Evolutionary conservation across 2,797 vertebrate genomes (phyloP).

Genomic region (Acestrorhynchus altus): DNA sequence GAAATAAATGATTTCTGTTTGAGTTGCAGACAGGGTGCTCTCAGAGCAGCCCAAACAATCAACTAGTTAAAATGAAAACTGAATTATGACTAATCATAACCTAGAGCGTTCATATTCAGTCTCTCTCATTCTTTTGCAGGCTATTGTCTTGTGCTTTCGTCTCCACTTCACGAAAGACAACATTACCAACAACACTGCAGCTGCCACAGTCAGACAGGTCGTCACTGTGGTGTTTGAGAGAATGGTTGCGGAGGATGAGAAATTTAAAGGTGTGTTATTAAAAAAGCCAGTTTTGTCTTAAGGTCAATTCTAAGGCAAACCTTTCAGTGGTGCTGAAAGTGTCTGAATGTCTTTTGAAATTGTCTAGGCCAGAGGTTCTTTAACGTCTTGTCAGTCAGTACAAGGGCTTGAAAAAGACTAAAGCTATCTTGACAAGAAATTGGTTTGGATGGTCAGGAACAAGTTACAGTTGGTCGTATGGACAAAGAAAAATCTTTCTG

Average conservation of each 20-base stretch:
- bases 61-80: neutral
- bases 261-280: slow-evolving; percentile 85
- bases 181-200: slow-evolving; percentile 98
- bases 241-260: slow-evolving; percentile 96
- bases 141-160: slow-evolving; percentile 97
- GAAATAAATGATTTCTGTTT: neutral
- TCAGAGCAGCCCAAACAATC: neutral
- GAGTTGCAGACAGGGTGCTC: neutral
- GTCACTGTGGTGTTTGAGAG: slow-evolving; percentile 98
- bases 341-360: no score
- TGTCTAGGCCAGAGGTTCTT: no score
- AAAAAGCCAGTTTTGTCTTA: no score
- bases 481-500: no score
- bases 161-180: slow-evolving; percentile 99
- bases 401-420: no score
- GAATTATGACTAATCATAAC: neutral
- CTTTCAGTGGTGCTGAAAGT: no score
- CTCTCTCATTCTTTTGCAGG: slow-evolving; percentile 75
- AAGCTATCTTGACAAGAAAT: no score
- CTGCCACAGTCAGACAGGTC: slow-evolving; percentile 95
- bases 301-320: no score
- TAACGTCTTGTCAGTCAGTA: no score
- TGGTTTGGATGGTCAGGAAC: no score
- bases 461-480: no score
- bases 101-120: neutral